These are phyloP conservation scores for Oxyteleia sp. DNA, from an alignment of 2,888 invertebrate genomes.

Conservation along the genomic window DNA sequence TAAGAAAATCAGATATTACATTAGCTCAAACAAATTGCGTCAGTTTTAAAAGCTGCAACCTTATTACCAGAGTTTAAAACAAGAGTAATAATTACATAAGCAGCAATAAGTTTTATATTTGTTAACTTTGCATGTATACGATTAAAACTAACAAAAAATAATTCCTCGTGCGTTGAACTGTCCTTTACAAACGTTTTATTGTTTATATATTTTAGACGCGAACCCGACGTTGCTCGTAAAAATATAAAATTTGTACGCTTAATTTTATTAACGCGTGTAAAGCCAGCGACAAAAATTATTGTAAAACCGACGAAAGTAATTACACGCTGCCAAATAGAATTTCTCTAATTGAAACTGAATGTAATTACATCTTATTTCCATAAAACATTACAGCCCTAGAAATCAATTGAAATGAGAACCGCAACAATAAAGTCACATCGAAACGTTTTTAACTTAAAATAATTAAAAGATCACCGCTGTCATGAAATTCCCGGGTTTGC, in stretches of 20 bases:
- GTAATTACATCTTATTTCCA: conserved; percentile 42
- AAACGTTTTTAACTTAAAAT: conserved; percentile 17
- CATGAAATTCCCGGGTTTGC: conserved; percentile 13
- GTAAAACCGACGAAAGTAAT: conserved; percentile 17
- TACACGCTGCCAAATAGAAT: conserved; percentile 6
- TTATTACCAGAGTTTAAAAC: neutral
- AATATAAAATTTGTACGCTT: neutral
- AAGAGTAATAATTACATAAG: neutral
- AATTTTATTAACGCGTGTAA: neutral
- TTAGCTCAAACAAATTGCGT: neutral
- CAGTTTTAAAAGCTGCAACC: neutral
- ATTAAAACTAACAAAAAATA: no score
- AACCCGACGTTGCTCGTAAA: no score
- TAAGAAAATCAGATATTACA: neutral
- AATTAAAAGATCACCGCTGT: conserved; percentile 8
- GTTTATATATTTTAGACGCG: no score
- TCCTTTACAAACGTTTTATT: no score
- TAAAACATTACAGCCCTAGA: conserved; percentile 25
- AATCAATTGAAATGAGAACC: conserved; percentile 35
- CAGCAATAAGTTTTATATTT: neutral
- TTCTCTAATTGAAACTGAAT: conserved; percentile 42
- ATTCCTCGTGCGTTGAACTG: no score
- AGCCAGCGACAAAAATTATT: neutral
- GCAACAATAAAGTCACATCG: conserved; percentile 31
- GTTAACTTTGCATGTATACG: neutral